Evolutionary conservation across 2,888 invertebrate species (phyloP), one percentile per base, ranked within the genome.

Genomic region (Epistrophella euchroma): DNA sequence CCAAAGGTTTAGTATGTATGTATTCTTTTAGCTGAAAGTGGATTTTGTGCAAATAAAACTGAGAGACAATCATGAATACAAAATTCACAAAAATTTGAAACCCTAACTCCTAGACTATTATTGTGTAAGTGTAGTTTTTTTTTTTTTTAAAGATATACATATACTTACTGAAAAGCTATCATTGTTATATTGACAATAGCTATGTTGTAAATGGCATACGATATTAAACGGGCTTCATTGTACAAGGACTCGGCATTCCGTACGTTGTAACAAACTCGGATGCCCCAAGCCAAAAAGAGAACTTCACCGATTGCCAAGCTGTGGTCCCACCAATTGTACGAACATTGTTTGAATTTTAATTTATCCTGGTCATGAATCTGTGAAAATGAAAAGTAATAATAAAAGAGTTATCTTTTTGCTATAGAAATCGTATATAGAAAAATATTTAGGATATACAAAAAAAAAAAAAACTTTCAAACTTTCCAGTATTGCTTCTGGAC

Each of bases 271-370:
- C 97, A 97, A 40, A 97, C 97, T 62, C 96, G 94, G 52, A 97
- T 96, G 71, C 97, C 97, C 97, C 97, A 97, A 22, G 96, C 94
- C 72, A 97, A 93, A 90, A 97, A 97, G 13, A 97, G 93, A 45
- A 94, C 93, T 92, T 93, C 93, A 95, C 98, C 97, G 91, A 97
- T 97, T 58, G 97, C 97, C 91, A 97, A 94, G 91, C 97, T 97
- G 92, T 98, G 98, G 94, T 97, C 97, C 98, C 98, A 98, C 97
- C 97, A 98, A 90, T 97, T 97, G 92, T 96, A 97, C 40, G 96
- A 95, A 92, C 98, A 98, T 90, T 97, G 97, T 90, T 96, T 97
- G 93, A 98, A 98, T 91, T 96, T 96, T 84, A 98, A 93, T 71
- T 95, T 96, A 88, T 94, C 93, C 88, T 95, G 95, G 91, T 97